Percentiles rank a stretch among this genome's conserved stretches.
Evolutionary conservation across 2,113 vertebrate species (phyloP).

Genomic region (Cyphomyrus discorhynchus): DNA sequence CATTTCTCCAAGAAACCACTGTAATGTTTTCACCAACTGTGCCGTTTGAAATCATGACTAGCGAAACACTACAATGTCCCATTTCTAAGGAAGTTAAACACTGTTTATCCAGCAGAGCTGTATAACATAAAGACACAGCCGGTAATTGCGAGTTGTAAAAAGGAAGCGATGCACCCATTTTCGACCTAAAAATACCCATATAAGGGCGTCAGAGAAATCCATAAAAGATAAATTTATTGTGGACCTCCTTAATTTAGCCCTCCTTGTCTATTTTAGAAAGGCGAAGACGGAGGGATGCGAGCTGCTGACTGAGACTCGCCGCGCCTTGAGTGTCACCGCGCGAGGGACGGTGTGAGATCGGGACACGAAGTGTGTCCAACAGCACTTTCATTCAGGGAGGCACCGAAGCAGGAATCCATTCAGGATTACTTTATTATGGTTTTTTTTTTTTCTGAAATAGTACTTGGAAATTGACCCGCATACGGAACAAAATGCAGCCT

Average conservation of each 20-base stretch:
- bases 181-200: conserved; percentile 15
- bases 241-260: conserved; percentile 11
- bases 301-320: neutral
- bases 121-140: neutral
- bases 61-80: neutral
- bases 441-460: neutral
- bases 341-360: neutral
- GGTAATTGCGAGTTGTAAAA: neutral
- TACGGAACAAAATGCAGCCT: neutral
- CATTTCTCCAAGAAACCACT: neutral
- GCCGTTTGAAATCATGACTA: neutral
- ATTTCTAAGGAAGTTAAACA: neutral
- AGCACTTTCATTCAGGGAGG: neutral
- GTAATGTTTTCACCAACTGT: neutral
- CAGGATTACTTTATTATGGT: neutral
- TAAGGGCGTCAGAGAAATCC: conserved; percentile 18
- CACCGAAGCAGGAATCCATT: neutral
- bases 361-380: neutral
- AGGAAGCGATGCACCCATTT: neutral
- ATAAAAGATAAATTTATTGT: conserved; percentile 21
- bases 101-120: neutral
- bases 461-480: neutral
- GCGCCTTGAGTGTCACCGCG: neutral
- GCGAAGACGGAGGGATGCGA: neutral
- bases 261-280: conserved; percentile 22